These are phyloP conservation scores for Aethes cnicana DNA, from an alignment of 2,888 invertebrate species.

Conservation along the genomic window DNA sequence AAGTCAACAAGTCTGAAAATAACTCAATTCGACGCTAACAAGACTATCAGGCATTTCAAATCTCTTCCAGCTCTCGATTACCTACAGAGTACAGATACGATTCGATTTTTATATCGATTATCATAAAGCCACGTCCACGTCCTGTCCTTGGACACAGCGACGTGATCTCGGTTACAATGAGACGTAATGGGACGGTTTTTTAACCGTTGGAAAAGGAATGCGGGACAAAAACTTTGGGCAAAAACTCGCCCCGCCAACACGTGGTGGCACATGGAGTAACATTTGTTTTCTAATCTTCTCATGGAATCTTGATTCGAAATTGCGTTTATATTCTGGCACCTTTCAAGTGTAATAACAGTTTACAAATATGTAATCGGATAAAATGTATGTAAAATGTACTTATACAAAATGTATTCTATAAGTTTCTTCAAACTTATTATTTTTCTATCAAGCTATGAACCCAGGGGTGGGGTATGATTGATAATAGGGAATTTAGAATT, in stretches of 20 bases:
- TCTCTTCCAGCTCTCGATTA: no score
- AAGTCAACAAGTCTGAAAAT: slow-evolving; percentile 2
- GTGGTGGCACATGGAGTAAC: slow-evolving; percentile 43
- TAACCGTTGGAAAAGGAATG: slow-evolving; percentile 53
- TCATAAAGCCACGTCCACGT: slow-evolving; percentile 34
- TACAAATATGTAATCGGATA: no score
- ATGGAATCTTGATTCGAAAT: no score
- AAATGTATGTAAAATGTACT: no score
- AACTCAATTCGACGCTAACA: background rate
- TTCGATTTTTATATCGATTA: slow-evolving; percentile 26
- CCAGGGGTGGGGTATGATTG: no score
- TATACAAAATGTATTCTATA: no score
- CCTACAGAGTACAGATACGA: slow-evolving; percentile 2
- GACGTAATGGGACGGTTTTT: slow-evolving; percentile 46
- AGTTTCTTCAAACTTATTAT: no score
- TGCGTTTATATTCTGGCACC: no score
- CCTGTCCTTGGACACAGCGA: slow-evolving; percentile 43
- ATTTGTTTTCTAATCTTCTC: no score
- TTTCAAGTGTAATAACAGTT: no score
- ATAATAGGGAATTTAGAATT: no score
- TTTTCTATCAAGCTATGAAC: no score
- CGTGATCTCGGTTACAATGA: slow-evolving; percentile 54
- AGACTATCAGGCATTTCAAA: slow-evolving; percentile 18
- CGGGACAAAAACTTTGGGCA: slow-evolving; percentile 49
- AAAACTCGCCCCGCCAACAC: slow-evolving; percentile 45